Evolutionary conservation across 2,888 invertebrate species (phyloP).

Genomic region (Heliconius hortense): DNA sequence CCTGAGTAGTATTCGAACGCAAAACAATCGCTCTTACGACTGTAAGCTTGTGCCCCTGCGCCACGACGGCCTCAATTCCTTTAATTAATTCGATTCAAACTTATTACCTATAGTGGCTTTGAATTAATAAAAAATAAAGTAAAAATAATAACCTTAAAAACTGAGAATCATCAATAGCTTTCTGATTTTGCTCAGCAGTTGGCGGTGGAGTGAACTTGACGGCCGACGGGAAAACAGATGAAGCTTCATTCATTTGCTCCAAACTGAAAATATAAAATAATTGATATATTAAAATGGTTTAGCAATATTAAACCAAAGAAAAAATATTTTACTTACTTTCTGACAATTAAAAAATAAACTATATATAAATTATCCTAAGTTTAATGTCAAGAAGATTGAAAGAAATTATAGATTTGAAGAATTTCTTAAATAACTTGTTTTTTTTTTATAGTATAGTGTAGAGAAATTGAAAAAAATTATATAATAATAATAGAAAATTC

Average conservation of each 20-base stretch:
- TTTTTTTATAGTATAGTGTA: background rate
- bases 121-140: slow-evolving; percentile 25
- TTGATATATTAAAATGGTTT: background rate
- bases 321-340: no score
- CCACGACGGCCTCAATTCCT: background rate
- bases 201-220: slow-evolving; percentile 51
- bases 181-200: slow-evolving; percentile 46
- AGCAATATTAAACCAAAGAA: background rate
- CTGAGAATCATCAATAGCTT: slow-evolving; percentile 51
- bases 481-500: background rate
- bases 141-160: slow-evolving; percentile 51
- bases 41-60: background rate
- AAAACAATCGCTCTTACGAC: background rate
- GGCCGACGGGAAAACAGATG: slow-evolving; percentile 54
- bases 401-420: background rate
- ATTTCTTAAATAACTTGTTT: background rate
- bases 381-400: background rate
- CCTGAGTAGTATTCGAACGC: background rate
- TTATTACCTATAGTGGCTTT: background rate
- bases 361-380: background rate
- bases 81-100: background rate
- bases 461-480: background rate
- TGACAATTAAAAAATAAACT: background rate
- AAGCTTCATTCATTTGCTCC: slow-evolving; percentile 58
- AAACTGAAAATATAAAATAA: slow-evolving; percentile 56